Base-by-base conservation (phyloP, 1,140 invertebrate species). In the Cephus cinctus region DNA sequence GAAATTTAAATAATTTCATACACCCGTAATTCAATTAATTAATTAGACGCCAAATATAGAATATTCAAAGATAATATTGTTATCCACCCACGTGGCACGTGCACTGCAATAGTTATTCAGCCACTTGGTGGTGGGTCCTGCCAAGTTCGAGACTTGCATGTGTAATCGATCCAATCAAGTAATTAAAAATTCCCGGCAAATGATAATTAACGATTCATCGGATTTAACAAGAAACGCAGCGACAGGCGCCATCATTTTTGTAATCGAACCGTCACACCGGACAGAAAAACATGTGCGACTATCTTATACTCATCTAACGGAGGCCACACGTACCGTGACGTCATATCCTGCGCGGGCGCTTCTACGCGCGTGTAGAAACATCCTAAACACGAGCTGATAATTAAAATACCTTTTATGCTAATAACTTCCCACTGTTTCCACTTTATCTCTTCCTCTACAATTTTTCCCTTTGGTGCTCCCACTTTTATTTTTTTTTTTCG, bases 241-340 rank as follows among this genome's bases (percentile, higher is more conserved):
- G n/a, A n/a, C 35, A 12, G 11, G 2, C 11, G 35, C 2, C n/a
- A 38, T 9, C 27, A 9, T 30, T 11, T 30, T 11, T 9, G 27
- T 12, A 30, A 12, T 11, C 9, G 27, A 12, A 30, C 12, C 27
- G 27, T 11, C 9, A 12, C 27, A 30, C 12, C 12, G 11, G 27
- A 15, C 35, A 16, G 11, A 38, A 38, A 38, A 38, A 38, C 35
- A 38, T n/a, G 16, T 15, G 35, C 35, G 9, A 14, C 16, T n/a
- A 9, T 38, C 8, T 16, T 18, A 15, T 9, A 9, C 11, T 12
- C 11, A 38, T 38, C 20, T 41, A 36, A 12, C 22, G 3, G 40
- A 34, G 50, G 47, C 50, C 50, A 52, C 50, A 52, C 50, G 43
- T 44, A 47, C 39, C 21, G 12, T 52, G 43, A 52, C 43, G 50